Base-by-base conservation (phyloP, 2,888 invertebrate genomes). In the Saturnia japonica region DNA sequence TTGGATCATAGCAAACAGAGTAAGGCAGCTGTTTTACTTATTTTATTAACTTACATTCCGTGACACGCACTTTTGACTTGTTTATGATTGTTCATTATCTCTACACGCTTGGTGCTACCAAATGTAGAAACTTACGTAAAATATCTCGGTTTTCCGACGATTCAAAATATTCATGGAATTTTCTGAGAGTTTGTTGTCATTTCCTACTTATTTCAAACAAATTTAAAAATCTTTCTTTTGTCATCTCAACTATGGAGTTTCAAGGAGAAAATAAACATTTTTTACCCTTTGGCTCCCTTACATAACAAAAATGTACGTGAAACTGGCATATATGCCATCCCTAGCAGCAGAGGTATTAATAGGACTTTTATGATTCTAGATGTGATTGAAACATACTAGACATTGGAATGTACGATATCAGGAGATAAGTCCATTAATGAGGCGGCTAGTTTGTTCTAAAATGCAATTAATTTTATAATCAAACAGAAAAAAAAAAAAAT, bases 21-120 rank as follows among this genome's bases (percentile, higher is more conserved):
- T n/a, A 19, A n/a, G n/a, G n/a, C 22, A 54, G 54, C 11, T 22
- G 54, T 54, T 54, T n/a, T 54, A 54, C 54, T 28, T 25, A 6
- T 60, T 14, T 60, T 28, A 25, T 60, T 60, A 14, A 28, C 12
- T 28, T 28, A 60, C 25, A 60, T 25, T 60, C 11, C 12, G 57
- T 60, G 57, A 60, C 57, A 60, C 57, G 57, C 57, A 60, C 28
- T 14, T 60, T 16, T 60, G 25, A 28, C 25, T 28, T 25, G 28
- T 60, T 60, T 25, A 60, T 25, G 57, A 25, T 60, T 28, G 57
- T 60, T 60, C 57, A 60, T 60, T 60, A 60, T 60, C 28, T 60
- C 57, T 25, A 60, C 14, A 60, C 57, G 14, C 57, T 60, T 25
- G 28, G 25, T 60, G 57, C 28, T 60, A 14, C 57, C 25, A 60